Evolutionary conservation across 2,888 invertebrate species (phyloP).

Genomic region (Punctoribates punctum): DNA sequence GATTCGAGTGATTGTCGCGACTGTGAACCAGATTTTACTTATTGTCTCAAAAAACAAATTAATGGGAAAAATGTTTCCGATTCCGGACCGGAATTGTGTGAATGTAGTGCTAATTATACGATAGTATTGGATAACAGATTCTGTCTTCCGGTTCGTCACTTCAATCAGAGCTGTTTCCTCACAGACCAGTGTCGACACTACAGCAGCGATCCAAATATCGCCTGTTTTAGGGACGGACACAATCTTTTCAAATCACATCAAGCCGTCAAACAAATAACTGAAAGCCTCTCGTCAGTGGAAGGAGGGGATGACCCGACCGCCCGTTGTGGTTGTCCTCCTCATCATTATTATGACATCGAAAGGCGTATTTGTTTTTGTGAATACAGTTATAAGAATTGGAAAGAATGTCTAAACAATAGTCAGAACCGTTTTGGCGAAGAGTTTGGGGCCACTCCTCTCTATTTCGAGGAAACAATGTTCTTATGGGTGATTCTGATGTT

Average conservation of each 20-base stretch:
- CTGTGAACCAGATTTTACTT: not conserved
- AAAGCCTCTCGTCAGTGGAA: not conserved
- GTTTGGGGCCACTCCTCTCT: no score
- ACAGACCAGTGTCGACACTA: slow-evolving; percentile 2
- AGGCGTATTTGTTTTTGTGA: not conserved
- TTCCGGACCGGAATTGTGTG: not conserved
- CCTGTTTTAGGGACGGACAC: not conserved
- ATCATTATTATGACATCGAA: slow-evolving; percentile 1
- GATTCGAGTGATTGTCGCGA: no score
- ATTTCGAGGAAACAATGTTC: not conserved
- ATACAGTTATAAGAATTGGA: no score
- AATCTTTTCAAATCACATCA: not conserved
- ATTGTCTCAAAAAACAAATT: not conserved
- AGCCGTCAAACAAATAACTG: not conserved
- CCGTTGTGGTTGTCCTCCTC: not conserved
- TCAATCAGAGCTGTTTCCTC: slow-evolving; percentile 1
- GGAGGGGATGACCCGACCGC: not conserved
- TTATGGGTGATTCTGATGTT: slow-evolving; percentile 8
- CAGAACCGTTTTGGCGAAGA: no score
- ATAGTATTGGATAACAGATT: slow-evolving; percentile 24
- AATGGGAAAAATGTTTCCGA: not conserved
- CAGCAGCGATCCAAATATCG: not conserved
- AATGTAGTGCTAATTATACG: slow-evolving; percentile 1
- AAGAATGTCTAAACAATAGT: no score
- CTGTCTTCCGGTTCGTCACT: slow-evolving; percentile 10